phyloP scores from a whole-genome alignment of 2,888 invertebrate species.

The Zele albiditarsus region DNA sequence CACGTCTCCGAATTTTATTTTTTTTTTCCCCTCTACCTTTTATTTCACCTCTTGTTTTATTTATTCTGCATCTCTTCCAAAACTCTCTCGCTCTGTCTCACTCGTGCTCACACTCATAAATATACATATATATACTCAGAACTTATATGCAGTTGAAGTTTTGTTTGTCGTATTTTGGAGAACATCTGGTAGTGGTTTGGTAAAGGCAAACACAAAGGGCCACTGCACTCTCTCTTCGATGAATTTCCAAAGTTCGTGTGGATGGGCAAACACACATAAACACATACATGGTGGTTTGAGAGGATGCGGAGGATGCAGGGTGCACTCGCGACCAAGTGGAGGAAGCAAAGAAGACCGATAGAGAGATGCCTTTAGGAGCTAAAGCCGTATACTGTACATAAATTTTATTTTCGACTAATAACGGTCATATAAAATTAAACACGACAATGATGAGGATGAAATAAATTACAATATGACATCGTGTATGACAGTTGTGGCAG shows the following conservation, averaged over 20 bases:
- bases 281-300: background rate
- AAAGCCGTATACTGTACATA: background rate
- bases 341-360: too few species aligned
- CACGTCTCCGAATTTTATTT: constrained; percentile 24
- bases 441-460: background rate
- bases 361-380: background rate
- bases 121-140: background rate
- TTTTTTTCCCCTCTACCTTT: constrained; percentile 5
- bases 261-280: background rate
- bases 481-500: background rate
- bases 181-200: constrained; percentile 62
- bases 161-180: constrained; percentile 61
- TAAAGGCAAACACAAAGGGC: constrained; percentile 61
- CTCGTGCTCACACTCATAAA: background rate
- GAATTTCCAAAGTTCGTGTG: constrained; percentile 9
- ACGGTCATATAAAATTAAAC: background rate
- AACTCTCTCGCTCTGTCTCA: constrained; percentile 40
- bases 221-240: constrained; percentile 50
- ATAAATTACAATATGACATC: background rate
- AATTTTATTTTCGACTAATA: background rate
- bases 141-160: constrained; percentile 49
- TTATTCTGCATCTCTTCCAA: constrained; percentile 27
- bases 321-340: background rate
- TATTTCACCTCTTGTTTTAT: constrained; percentile 11
- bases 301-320: constrained; percentile 1